Conservation (phyloP, 1,140 invertebrate genomes). For the Pseudobourletiella spinata region DNA sequence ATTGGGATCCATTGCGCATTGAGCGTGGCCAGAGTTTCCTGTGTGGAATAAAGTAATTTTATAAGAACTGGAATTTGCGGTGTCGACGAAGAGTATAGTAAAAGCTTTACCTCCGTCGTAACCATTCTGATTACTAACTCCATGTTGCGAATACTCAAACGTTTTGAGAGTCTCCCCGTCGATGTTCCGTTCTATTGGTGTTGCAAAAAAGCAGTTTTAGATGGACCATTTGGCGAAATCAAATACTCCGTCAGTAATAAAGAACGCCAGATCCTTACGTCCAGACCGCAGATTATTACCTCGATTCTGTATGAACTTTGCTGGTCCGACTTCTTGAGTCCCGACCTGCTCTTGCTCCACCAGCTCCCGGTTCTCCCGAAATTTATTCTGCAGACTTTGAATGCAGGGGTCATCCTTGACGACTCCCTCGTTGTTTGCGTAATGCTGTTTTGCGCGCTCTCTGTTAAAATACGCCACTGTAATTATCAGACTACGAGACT, state of each 20-base stretch:
- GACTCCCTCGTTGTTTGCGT: not conserved
- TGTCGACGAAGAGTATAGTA: no score
- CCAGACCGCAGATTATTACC: not conserved
- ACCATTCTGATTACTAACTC: no score
- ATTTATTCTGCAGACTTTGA: no score
- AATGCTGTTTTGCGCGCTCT: constrained; percentile 1
- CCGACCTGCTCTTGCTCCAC: no score
- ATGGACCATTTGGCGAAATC: not conserved
- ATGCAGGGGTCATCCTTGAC: not conserved
- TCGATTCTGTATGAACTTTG: not conserved
- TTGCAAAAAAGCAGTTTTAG: no score
- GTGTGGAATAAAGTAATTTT: not conserved
- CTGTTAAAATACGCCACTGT: not conserved
- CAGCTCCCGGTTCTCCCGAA: no score
- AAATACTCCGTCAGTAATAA: no score
- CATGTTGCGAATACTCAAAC: no score
- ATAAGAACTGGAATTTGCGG: not conserved
- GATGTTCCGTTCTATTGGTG: no score
- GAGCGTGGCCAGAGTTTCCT: not conserved
- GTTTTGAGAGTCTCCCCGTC: no score
- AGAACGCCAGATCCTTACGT: no score
- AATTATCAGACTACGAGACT: not conserved
- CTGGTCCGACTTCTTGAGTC: not conserved
- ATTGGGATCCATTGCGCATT: not conserved
- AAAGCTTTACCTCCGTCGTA: no score